These are phyloP conservation scores for Aethina tumida DNA, from an alignment of 1,140 invertebrate genomes.

Conservation along the genomic window DNA sequence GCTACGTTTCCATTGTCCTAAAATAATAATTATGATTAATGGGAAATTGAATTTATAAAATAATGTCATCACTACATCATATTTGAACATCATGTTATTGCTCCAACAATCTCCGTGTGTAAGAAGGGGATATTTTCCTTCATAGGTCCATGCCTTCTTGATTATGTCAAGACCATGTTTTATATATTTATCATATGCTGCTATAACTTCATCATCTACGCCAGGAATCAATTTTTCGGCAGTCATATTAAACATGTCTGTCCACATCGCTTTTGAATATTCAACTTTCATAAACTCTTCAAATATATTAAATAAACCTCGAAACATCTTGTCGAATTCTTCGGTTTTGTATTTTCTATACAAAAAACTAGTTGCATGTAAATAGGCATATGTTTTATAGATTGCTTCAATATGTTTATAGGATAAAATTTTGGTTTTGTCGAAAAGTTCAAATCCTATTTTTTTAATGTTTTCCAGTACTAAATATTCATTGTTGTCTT, in stretches of 20 bases:
- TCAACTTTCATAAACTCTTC: constrained; percentile 2
- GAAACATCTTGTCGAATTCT: constrained; percentile 9
- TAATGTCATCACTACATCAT: constrained; percentile 14
- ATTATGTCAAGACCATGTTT: constrained; percentile 8
- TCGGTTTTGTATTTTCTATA: constrained; percentile 34
- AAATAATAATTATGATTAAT: constrained; percentile 7
- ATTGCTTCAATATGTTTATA: constrained; percentile 8
- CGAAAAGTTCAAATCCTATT: constrained; percentile 7
- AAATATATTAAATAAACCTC: constrained; percentile 1
- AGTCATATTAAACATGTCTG: not conserved
- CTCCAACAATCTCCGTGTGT: constrained; percentile 23
- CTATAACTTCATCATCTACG: constrained; percentile 7
- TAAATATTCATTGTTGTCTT: constrained; percentile 37
- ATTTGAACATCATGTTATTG: constrained; percentile 24
- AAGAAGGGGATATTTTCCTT: constrained; percentile 14
- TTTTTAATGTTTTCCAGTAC: constrained; percentile 31
- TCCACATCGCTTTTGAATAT: constrained; percentile 1
- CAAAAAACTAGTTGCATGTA: constrained; percentile 32
- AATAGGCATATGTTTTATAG: constrained; percentile 16
- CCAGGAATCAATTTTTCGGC: constrained; percentile 5
- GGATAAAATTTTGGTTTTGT: constrained; percentile 9
- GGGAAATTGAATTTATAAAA: too few species aligned
- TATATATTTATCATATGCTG: constrained; percentile 10
- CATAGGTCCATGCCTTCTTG: constrained; percentile 9
- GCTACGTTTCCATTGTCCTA: constrained; percentile 3